phyloP scores from a whole-genome alignment of 2,797 vertebrate species.

The Enteromius viviparus region DNA sequence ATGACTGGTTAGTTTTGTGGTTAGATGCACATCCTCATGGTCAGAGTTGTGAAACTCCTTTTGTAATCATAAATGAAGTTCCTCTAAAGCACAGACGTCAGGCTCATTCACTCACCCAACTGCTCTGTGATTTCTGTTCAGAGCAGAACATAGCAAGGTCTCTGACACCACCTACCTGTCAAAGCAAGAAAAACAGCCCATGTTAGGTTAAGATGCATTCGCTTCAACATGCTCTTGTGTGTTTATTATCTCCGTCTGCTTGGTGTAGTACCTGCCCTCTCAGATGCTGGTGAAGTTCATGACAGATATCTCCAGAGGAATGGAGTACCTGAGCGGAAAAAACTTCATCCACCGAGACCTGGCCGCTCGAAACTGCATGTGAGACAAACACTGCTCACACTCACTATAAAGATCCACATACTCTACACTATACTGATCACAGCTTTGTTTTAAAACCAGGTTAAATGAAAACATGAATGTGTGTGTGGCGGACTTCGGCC shows the following conservation, averaged over 20 bases:
- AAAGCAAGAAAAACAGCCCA: not conserved
- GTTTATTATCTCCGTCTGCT: not conserved
- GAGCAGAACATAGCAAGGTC: constrained; percentile 6
- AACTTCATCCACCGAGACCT: constrained; percentile 92
- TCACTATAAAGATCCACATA: not conserved
- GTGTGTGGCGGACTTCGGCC: constrained; percentile 91
- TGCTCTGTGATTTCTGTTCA: not conserved
- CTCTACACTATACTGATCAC: not conserved
- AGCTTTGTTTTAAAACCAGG: constrained; percentile 69
- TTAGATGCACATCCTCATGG: constrained; percentile 44
- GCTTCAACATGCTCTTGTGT: not conserved
- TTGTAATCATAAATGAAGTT: constrained; percentile 65
- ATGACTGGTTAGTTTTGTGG: constrained; percentile 56
- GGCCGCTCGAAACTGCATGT: constrained; percentile 94
- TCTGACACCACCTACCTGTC: constrained; percentile 66
- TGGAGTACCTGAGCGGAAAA: constrained; percentile 90
- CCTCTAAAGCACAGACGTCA: constrained; percentile 48
- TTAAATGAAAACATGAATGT: constrained; percentile 94
- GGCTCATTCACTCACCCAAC: constrained; percentile 49
- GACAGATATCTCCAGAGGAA: constrained; percentile 89
- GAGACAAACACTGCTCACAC: constrained; percentile 21
- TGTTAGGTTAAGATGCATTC: not conserved
- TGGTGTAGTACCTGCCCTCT: constrained; percentile 84
- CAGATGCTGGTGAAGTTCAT: constrained; percentile 93
- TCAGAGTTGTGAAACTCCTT: constrained; percentile 53